Conservation (phyloP, 1,140 invertebrate genomes). For the Ips nitidus region DNA sequence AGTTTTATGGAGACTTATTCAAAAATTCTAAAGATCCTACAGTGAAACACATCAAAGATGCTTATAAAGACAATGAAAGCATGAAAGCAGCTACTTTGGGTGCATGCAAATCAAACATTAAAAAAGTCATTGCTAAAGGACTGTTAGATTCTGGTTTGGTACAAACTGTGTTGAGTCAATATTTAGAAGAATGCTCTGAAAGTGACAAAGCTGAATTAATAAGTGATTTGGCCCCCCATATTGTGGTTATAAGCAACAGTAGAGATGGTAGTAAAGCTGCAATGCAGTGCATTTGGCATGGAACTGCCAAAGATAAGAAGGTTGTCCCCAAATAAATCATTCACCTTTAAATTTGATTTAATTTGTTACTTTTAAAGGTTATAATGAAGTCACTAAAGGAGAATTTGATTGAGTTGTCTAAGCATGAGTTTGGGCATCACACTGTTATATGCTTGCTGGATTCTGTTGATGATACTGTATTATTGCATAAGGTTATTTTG, state of each 20-base stretch:
- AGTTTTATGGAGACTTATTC: constrained; percentile 78
- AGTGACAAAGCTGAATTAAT: constrained; percentile 73
- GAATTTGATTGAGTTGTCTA: constrained; percentile 75
- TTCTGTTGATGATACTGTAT: constrained; percentile 88
- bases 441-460: constrained; percentile 84
- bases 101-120: constrained; percentile 70
- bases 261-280: constrained; percentile 78
- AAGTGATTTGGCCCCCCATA: constrained; percentile 65
- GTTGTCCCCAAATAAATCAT: constrained; percentile 37
- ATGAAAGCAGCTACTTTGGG: constrained; percentile 71
- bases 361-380: constrained; percentile 51
- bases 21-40: constrained; percentile 65
- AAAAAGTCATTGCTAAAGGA: constrained; percentile 70
- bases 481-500: constrained; percentile 81
- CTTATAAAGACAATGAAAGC: constrained; percentile 61
- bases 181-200: constrained; percentile 67
- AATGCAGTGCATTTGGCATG: constrained; percentile 83
- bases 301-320: constrained; percentile 77
- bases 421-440: constrained; percentile 84
- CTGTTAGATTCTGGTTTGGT: constrained; percentile 68
- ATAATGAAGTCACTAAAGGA: constrained; percentile 84
- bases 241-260: constrained; percentile 80
- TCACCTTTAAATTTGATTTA: neutral
- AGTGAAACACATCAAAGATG: constrained; percentile 62
- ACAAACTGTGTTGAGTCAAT: constrained; percentile 81